Evolutionary conservation across 2,797 vertebrate species (phyloP), one percentile per base, ranked within the genome.

Genomic region (Triplophysa yarkandensis): DNA sequence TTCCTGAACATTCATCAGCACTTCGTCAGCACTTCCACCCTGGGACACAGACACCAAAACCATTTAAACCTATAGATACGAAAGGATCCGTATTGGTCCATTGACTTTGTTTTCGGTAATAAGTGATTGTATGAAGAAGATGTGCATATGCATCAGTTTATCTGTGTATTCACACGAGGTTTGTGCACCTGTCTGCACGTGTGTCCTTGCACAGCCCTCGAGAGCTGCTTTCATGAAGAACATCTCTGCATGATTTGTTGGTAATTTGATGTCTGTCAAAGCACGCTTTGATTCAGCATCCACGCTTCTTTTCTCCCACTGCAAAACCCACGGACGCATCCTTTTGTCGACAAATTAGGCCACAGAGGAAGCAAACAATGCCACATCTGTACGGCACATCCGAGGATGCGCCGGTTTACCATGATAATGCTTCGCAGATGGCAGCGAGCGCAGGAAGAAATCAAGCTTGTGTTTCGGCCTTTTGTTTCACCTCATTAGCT

Each of bases 401-500:
- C 62, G 25, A 21, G 75, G 79, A 55, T 30, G 72, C 54, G 48
- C 10, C 46, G 19, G 63, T 82, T 84, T 86, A 81, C 76, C 79
- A 81, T 83, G 62, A 83, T 72, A 83, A 83, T 72, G 70, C 82
- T 54, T 57, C 68, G 58, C 82, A 80, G 76, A 83, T 74, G 83
- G 79, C 41, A 77, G 61, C 52, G 70, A 78, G 78, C 68, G 23
- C 76, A 79, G 77, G 71, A 77, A 73, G 71, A 70, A 76, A 76
- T 77, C 78, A 61, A 76, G 73, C 63, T 76, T 62, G 71, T 50
- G 54, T 70, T 68, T 68, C 68, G 61, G 19, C 68, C 63, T 67
- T 71, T 80, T 78, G 82, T 80, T 63, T 76, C 75, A 69, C 76
- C 77, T 82, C 82, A 82, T 83, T 85, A 84, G 71, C 80, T 78